Conservation (phyloP, 2,113 vertebrate genomes). For the Carettochelys insculpta region DNA sequence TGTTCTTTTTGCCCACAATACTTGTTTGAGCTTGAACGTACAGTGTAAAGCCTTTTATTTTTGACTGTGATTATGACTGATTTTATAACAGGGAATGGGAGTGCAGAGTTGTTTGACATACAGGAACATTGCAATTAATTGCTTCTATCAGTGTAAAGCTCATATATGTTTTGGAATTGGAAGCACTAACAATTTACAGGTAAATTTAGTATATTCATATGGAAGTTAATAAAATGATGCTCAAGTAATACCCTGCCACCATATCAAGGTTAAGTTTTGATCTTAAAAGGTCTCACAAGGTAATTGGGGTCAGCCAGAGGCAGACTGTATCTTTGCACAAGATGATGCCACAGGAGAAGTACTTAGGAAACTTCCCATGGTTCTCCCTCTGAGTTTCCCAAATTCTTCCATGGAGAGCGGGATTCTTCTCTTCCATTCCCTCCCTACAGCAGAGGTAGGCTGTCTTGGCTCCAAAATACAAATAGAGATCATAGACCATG, state of each 20-base stretch:
- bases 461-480: background rate
- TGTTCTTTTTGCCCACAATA: background rate
- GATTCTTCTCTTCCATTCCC: background rate
- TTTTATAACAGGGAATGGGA: background rate
- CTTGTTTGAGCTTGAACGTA: background rate
- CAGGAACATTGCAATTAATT: background rate
- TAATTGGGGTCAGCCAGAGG: background rate
- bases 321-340: background rate
- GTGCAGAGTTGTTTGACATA: background rate
- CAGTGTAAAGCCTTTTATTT: background rate
- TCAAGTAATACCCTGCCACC: background rate
- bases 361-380: background rate
- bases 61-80: background rate
- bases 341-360: background rate
- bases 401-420: background rate
- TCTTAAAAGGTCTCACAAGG: background rate
- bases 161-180: background rate
- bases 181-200: background rate
- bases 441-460: background rate
- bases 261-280: background rate
- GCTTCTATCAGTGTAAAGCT: background rate
- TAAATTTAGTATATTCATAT: background rate
- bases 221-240: background rate
- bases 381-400: background rate
- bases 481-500: background rate